Evolutionary conservation across 2,888 invertebrate species (phyloP), one percentile per base, ranked within the genome.

Genomic region (Watsonalla binaria): DNA sequence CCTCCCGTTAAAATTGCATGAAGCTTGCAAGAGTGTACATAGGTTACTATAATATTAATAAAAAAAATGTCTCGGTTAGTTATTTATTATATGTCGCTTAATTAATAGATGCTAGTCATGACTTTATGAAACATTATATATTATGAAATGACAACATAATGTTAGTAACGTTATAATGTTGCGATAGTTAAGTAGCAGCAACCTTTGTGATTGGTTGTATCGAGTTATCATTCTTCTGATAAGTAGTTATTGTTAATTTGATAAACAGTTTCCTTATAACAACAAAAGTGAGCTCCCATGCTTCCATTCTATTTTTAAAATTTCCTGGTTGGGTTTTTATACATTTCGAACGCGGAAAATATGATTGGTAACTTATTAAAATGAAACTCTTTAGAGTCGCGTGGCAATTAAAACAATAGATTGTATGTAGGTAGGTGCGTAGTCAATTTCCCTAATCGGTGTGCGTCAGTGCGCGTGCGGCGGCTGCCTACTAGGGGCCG

Each of bases 401-500:
- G 63, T 63, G 56, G 61, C 57, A 76, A 81, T 77, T 77, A 72
- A 75, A 74, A 78, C 78, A 78, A 76, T 77, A 68, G 71, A 69
- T 69, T 70, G 66, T 56, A 66, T 71, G 69, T 61, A 59, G 60
- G 63, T 71, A 73, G 72, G 66, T 71, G 74, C 68, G 71, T 72
- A 68, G 66, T 73, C 66, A 78, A 82, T 84, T 84, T 84, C 78
- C 84, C 84, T 82, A 82, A 84, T 82, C 78, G 77, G 74, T 70
- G 64, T 63, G 73, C 70, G 68, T 65, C 53, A 60, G 68, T 62
- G 73, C 66, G 68, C 70, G 70, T 69, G 75, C 74, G 78, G 69
- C 69, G 74, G 67, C 74, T 74, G 76, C 76, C 78, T 78, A 77
- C 78, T 75, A 71, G 86, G 80, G 88, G 89, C 88, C 88, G 78